phyloP scores from a whole-genome alignment of 2,113 vertebrate genomes.

The Cygnus buccinator region DNA sequence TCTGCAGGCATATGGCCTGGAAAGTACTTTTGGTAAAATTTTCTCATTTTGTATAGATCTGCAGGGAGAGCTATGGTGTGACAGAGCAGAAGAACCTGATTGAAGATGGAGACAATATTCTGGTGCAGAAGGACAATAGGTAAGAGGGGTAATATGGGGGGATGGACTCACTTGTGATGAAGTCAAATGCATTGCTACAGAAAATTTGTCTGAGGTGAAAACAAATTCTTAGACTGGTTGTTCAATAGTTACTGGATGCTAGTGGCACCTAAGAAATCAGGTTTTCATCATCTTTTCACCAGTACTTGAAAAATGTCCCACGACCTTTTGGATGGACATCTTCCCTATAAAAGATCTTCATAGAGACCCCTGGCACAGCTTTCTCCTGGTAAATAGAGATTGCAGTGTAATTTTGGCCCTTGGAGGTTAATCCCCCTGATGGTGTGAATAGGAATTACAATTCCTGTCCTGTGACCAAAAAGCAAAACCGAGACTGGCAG shows the following conservation, averaged over 20 bases:
- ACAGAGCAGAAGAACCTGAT: slow-evolving; percentile 90
- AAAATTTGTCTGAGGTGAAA: background rate
- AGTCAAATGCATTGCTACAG: background rate
- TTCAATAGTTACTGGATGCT: background rate
- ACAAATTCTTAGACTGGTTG: background rate
- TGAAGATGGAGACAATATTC: slow-evolving; percentile 86
- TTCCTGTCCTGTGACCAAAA: background rate
- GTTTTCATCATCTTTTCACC: background rate
- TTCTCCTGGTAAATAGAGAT: background rate
- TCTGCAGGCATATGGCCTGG: background rate
- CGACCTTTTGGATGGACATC: background rate
- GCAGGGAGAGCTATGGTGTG: slow-evolving; percentile 93
- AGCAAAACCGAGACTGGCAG: background rate
- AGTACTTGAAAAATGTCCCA: background rate
- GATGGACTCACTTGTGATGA: background rate
- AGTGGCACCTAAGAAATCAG: background rate
- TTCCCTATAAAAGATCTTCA: background rate
- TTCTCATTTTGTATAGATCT: slow-evolving; percentile 82
- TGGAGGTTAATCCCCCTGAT: background rate
- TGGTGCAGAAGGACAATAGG: slow-evolving; percentile 91
- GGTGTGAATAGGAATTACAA: background rate
- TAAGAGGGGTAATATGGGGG: slow-evolving; percentile 19
- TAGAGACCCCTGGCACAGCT: background rate
- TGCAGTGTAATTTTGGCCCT: background rate
- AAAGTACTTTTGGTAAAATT: background rate